Base-by-base conservation (phyloP, 2,888 invertebrate genomes). In the Epinotia bilunana region DNA sequence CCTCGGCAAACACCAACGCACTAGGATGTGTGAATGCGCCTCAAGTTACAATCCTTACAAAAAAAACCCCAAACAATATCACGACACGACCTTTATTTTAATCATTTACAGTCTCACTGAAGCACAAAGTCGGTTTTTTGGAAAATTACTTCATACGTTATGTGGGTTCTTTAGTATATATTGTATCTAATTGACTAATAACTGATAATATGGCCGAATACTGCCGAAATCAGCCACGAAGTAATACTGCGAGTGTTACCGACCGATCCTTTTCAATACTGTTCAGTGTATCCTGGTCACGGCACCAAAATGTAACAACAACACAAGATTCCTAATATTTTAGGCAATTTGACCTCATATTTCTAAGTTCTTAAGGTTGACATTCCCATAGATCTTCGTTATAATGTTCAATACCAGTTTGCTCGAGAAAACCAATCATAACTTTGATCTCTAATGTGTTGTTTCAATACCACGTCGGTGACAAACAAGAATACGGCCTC, bases 181-280 rank as follows among this genome's bases (percentile, higher is more conserved):
- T 16, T 58, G 58, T 23, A 60, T 28, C 58, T 13, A 60, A 60
- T 53, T 13, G 28, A 33, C 33, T 33, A 13, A 61, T 61, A 4
- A 61, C 61, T 61, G 61, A 7, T 5, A 33, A 28, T 28, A 33
- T 7, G 9, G 33, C 61, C 61, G 28, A 13, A 23, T 39, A 33
- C 33, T 33, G 33, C 33, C 58, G 28, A 16, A 61, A 13, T 33
- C 33, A 33, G 60, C 60, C 61, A 61, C 39, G n/a, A 62, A 62
- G 28, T 23, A 13, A 53, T 28, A 65, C 49, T 16, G 49, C 6
- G 64, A 57, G 68, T 43, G 68, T 58, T 68, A 68, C 68, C 23
- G 57, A 43, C 57, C 68, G 39, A 68, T 68, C 57, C 67, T 68
- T n/a, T 58, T 68, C 57, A 68, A 57, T 43, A 68, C 57, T 68